phyloP scores from a whole-genome alignment of 2,888 invertebrate genomes.

The Subacronicta megacephala region DNA sequence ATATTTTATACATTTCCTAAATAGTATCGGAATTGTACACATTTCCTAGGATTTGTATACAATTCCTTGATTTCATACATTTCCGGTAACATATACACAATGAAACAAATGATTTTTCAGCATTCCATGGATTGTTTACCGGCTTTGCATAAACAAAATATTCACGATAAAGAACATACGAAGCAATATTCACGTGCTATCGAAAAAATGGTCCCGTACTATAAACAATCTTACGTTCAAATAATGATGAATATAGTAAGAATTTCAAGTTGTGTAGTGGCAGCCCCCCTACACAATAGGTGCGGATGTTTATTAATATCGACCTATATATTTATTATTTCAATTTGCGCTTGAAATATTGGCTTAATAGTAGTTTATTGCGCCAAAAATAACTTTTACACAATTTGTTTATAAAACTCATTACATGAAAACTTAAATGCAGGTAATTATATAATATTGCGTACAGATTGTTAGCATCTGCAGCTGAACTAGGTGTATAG shows the following conservation, averaged over 20 bases:
- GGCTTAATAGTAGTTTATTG: no score
- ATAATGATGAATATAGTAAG: slow-evolving; percentile 39
- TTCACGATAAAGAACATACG: slow-evolving; percentile 42
- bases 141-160: slow-evolving; percentile 43
- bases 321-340: slow-evolving; percentile 13
- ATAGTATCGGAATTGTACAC: no score
- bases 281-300: background rate
- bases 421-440: no score
- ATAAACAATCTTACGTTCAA: slow-evolving; percentile 25
- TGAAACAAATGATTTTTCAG: slow-evolving; percentile 33
- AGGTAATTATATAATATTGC: no score
- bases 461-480: no score
- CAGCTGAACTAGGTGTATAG: no score
- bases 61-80: no score
- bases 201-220: slow-evolving; percentile 37
- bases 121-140: slow-evolving; percentile 39
- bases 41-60: no score
- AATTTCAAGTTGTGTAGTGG: slow-evolving; percentile 5
- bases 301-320: slow-evolving; percentile 20
- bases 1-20: no score
- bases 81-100: no score
- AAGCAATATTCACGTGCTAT: slow-evolving; percentile 24
- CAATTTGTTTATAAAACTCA: no score
- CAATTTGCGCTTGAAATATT: slow-evolving; percentile 1
- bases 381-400: no score